A percentile compares a stretch with the other conserved stretches of the same genome.
phyloP scores from a whole-genome alignment of 2,888 invertebrate genomes.

The Altica lythri region DNA sequence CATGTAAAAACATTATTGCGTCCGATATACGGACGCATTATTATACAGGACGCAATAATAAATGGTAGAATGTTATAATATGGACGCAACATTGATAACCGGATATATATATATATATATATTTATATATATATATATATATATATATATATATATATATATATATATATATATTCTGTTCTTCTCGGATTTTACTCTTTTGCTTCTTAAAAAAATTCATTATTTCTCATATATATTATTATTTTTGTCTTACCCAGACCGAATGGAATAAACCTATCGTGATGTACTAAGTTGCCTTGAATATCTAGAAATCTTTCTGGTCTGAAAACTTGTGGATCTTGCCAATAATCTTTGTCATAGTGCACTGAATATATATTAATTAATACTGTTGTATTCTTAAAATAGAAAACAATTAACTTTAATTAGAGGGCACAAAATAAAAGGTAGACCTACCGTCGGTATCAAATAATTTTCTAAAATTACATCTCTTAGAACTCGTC shows the following conservation, averaged over 20 bases:
- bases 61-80: too few relatives aligned
- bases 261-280: slow-evolving; percentile 53
- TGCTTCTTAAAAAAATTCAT: too few relatives aligned
- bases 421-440: not conserved
- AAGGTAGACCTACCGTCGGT: slow-evolving; percentile 50
- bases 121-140: too few relatives aligned
- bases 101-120: too few relatives aligned
- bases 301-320: slow-evolving; percentile 67
- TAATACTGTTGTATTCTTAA: slow-evolving; percentile 52
- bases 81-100: too few relatives aligned
- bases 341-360: slow-evolving; percentile 63
- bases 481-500: slow-evolving; percentile 61
- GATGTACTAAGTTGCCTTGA: slow-evolving; percentile 46
- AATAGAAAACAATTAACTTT: slow-evolving; percentile 7
- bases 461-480: slow-evolving; percentile 60
- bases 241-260: slow-evolving; percentile 51
- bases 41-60: too few relatives aligned
- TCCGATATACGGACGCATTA: too few relatives aligned
- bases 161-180: too few relatives aligned
- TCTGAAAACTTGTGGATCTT: slow-evolving; percentile 65
- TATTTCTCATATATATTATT: not conserved
- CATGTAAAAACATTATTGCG: too few relatives aligned
- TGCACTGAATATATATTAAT: slow-evolving; percentile 59
- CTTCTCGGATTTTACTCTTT: too few relatives aligned
- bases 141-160: too few relatives aligned